Conservation (phyloP, 2,797 vertebrate species). For the Alauda arvensis region DNA sequence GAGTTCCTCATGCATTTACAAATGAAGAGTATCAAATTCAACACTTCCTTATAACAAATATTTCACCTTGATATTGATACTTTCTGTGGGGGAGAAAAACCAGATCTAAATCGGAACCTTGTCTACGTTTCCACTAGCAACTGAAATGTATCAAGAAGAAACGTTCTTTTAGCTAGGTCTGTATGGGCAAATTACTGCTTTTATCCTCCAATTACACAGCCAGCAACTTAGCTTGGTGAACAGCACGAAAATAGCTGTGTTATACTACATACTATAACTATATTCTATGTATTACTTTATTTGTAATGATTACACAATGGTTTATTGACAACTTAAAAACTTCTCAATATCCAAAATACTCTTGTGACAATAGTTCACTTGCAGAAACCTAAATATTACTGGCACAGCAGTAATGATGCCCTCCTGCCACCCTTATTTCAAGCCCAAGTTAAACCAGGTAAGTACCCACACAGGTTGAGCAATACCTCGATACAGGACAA, state of each 20-base stretch:
- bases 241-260: neutral
- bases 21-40: neutral
- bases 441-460: neutral
- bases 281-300: neutral
- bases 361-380: neutral
- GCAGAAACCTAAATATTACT: neutral
- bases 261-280: neutral
- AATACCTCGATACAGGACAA: fast-evolving
- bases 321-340: neutral
- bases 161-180: neutral
- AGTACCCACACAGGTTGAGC: neutral
- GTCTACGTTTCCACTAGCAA: neutral
- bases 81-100: neutral
- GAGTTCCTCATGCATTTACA: neutral
- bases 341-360: neutral
- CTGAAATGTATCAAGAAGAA: neutral
- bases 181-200: neutral
- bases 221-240: neutral
- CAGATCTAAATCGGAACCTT: neutral
- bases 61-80: neutral
- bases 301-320: neutral
- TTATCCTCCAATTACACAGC: neutral
- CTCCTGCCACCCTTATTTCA: neutral
- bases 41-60: neutral
- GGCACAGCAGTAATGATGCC: fast-evolving